These are phyloP conservation scores for Phataginus tricuspis DNA, from an alignment of 2,797 vertebrate genomes.

Conservation along the genomic window DNA sequence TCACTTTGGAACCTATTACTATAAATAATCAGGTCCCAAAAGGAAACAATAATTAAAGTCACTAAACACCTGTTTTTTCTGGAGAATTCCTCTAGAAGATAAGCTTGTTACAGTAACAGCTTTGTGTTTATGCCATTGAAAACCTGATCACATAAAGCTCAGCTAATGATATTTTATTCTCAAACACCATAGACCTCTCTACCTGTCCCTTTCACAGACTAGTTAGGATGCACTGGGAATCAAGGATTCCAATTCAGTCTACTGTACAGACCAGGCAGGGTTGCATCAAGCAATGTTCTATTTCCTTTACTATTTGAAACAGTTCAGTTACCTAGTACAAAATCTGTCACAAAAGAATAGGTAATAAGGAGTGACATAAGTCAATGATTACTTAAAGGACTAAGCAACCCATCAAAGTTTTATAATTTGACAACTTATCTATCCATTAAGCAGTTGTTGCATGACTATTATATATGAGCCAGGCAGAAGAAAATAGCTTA, in stretches of 20 bases:
- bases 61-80: neutral
- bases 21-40: slow-evolving; percentile 4
- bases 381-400: neutral
- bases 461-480: neutral
- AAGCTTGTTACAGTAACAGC: neutral
- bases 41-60: neutral
- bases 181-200: neutral
- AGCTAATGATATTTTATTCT: slow-evolving; percentile 7
- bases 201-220: neutral
- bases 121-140: slow-evolving; percentile 6
- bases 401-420: neutral
- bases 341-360: neutral
- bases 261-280: neutral
- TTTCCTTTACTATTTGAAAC: slow-evolving; percentile 16
- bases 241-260: neutral
- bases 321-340: neutral
- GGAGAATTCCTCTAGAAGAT: neutral
- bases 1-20: neutral
- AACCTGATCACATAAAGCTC: neutral
- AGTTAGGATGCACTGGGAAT: neutral
- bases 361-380: neutral
- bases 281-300: neutral
- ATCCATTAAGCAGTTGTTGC: slow-evolving; percentile 23
- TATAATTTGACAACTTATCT: slow-evolving; percentile 20
- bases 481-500: neutral